These are phyloP conservation scores for Sminthurides aquaticus DNA, from an alignment of 2,888 invertebrate species.

Conservation along the genomic window DNA sequence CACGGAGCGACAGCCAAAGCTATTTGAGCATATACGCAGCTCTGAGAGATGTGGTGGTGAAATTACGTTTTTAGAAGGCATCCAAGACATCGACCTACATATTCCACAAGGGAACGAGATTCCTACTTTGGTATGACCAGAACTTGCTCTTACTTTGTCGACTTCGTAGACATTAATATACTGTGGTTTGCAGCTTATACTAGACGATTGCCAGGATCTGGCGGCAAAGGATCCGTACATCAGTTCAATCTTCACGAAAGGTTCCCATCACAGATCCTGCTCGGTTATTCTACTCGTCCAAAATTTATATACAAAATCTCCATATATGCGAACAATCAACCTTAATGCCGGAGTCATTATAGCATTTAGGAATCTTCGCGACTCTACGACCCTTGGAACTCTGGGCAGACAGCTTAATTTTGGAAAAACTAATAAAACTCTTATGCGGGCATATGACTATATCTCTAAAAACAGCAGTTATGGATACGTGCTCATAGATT, in stretches of 20 bases:
- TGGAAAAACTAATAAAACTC: neutral
- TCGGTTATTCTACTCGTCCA: neutral
- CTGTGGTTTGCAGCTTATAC: neutral
- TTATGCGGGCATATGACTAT: neutral
- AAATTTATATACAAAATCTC: neutral
- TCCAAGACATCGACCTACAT: neutral
- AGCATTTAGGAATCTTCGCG: neutral
- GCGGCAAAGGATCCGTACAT: neutral
- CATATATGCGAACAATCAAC: neutral
- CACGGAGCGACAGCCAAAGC: neutral
- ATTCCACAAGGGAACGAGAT: neutral
- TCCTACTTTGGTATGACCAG: neutral
- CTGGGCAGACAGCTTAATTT: neutral
- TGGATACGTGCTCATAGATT: neutral
- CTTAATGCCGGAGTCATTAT: neutral
- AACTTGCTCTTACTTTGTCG: no score
- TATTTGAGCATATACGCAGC: neutral
- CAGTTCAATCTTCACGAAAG: neutral
- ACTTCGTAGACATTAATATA: no score
- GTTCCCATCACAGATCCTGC: neutral
- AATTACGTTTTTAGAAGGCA: neutral
- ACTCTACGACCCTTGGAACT: neutral
- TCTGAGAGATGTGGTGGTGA: neutral
- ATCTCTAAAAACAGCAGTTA: neutral
- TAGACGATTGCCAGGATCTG: neutral